A percentile compares a stretch with the other conserved stretches of the same genome.
phyloP scores from a whole-genome alignment of 2,797 vertebrate species.

The Acanthis flammea region DNA sequence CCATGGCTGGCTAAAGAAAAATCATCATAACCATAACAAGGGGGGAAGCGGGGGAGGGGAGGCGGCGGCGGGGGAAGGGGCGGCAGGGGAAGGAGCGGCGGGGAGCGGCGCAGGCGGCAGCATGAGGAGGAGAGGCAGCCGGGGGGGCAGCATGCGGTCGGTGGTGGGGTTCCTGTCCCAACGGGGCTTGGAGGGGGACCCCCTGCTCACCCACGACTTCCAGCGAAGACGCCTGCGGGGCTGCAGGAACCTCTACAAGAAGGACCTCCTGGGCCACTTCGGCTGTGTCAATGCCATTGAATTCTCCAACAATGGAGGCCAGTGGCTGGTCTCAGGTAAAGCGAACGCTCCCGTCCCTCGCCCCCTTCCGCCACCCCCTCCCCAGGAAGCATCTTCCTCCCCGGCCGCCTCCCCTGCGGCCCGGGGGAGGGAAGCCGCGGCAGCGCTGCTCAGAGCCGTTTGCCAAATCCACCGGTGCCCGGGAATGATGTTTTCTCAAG shows the following conservation, averaged over 20 bases:
- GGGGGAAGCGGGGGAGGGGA: conserved; percentile 44
- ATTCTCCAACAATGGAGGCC: conserved; percentile 97
- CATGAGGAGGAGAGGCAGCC: conserved; percentile 87
- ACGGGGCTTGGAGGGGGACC: conserved; percentile 87
- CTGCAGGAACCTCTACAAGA: conserved; percentile 94
- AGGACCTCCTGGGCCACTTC: conserved; percentile 96
- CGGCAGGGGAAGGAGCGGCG: conserved; percentile 35
- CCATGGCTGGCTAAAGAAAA: conserved; percentile 74
- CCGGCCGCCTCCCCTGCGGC: not conserved
- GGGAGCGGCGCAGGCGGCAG: conserved; percentile 24
- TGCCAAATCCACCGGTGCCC: not conserved
- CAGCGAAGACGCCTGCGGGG: conserved; percentile 90
- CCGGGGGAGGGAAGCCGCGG: not conserved
- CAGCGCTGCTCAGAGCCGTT: not conserved
- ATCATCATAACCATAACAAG: conserved; percentile 69
- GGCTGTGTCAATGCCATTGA: conserved; percentile 99
- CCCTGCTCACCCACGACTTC: conserved; percentile 93
- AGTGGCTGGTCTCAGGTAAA: conserved; percentile 97
- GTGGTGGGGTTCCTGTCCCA: conserved; percentile 94
- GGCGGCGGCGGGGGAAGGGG: not conserved
- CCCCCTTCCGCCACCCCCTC: not conserved
- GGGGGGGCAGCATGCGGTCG: conserved; percentile 91
- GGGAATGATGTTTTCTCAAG: conserved; percentile 34
- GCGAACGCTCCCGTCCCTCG: conserved; percentile 19
- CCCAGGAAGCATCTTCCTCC: conserved; percentile 6